Percentiles rank a stretch among this genome's conserved stretches.
Conservation (phyloP, 2,888 invertebrate species). For the Lydus trimaculatus region DNA sequence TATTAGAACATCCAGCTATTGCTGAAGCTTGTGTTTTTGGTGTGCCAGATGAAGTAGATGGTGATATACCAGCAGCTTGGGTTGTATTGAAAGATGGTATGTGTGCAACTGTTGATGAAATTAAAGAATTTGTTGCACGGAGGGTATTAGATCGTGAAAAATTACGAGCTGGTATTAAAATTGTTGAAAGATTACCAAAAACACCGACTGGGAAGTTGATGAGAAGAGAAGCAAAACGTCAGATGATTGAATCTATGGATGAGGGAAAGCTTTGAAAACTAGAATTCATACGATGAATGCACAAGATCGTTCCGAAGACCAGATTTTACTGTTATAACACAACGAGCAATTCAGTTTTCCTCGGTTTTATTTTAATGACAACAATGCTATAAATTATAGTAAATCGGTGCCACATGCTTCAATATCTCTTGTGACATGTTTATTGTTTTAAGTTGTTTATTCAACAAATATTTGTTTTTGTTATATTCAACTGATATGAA, state of each 20-base stretch:
- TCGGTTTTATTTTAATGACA: no score
- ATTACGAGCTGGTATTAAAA: slow-evolving; percentile 44
- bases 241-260: not conserved
- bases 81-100: slow-evolving; percentile 27
- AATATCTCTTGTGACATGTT: no score
- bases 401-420: no score
- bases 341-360: no score
- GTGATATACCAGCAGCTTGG: slow-evolving; percentile 35
- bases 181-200: slow-evolving; percentile 41
- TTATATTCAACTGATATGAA: no score
- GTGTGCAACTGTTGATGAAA: slow-evolving; percentile 21
- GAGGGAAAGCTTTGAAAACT: not conserved
- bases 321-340: no score
- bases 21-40: slow-evolving; percentile 44
- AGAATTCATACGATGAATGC: no score
- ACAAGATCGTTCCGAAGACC: no score
- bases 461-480: no score
- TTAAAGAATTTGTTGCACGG: slow-evolving; percentile 38
- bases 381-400: no score
- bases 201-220: slow-evolving; percentile 43
- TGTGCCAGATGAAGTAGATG: slow-evolving; percentile 37
- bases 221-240: not conserved
- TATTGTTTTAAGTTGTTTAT: no score
- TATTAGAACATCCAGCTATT: slow-evolving; percentile 47
- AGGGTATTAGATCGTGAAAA: slow-evolving; percentile 42